phyloP scores from a whole-genome alignment of 2,113 vertebrate genomes.

The Mixornis gularis region DNA sequence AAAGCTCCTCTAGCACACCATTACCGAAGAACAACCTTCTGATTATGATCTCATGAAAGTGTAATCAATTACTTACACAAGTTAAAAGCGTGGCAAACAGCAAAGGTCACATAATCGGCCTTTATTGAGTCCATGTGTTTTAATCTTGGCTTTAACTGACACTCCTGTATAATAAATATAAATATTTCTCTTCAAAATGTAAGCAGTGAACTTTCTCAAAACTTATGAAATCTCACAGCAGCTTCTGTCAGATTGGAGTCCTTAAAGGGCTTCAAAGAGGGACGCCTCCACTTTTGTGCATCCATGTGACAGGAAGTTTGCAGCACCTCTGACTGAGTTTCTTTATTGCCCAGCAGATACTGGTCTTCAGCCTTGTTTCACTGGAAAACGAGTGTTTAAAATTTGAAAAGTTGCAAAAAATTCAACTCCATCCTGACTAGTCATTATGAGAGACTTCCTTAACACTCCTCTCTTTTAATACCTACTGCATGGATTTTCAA shows the following conservation, averaged over 20 bases:
- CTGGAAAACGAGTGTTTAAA: background rate
- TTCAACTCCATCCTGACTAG: background rate
- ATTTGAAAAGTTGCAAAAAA: background rate
- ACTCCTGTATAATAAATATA: constrained; percentile 45
- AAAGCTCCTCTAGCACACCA: constrained; percentile 78
- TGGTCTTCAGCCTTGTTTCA: background rate
- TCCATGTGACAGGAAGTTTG: background rate
- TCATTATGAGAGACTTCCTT: background rate
- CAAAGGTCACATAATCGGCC: constrained; percentile 71
- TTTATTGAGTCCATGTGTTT: constrained; percentile 75
- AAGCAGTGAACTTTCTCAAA: constrained; percentile 44
- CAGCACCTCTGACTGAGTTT: background rate
- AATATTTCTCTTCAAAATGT: constrained; percentile 36
- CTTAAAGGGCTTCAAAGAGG: background rate
- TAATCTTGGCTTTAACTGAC: constrained; percentile 33
- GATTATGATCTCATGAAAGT: constrained; percentile 85
- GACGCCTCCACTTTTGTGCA: background rate
- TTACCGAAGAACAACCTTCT: constrained; percentile 78
- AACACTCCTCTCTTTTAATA: background rate
- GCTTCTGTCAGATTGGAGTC: constrained; percentile 49
- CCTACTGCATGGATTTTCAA: background rate
- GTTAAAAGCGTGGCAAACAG: constrained; percentile 74
- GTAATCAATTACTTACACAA: constrained; percentile 77
- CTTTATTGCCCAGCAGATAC: background rate
- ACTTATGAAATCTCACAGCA: constrained; percentile 56